Evolutionary conservation across 1,140 invertebrate genomes (phyloP).

Genomic region (Triops cancriformis): DNA sequence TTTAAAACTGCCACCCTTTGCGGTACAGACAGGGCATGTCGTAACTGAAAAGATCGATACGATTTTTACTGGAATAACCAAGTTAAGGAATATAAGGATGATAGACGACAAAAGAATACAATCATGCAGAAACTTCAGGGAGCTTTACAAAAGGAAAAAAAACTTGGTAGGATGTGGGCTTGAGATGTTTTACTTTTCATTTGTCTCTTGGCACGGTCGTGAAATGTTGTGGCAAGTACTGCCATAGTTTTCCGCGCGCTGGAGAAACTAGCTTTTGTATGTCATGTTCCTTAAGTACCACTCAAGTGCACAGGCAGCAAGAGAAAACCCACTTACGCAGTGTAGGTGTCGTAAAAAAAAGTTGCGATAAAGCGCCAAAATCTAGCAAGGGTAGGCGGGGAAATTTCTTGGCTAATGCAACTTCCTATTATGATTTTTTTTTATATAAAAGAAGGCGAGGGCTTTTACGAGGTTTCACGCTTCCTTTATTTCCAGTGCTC

Average conservation of each 20-base stretch:
- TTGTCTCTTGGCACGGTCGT: not conserved
- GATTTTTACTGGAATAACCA: too few relatives aligned
- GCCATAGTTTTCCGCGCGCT: not conserved
- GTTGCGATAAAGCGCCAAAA: not conserved
- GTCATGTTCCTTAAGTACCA: constrained; percentile 7
- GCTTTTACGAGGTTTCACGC: too few relatives aligned
- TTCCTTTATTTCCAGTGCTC: too few relatives aligned
- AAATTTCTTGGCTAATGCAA: too few relatives aligned
- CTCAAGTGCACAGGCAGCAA: not conserved
- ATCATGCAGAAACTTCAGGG: not conserved
- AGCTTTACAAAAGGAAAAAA: not conserved
- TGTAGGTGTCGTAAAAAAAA: not conserved
- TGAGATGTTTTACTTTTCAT: not conserved
- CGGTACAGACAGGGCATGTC: too few relatives aligned
- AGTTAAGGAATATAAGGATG: too few relatives aligned
- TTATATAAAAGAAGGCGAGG: too few relatives aligned
- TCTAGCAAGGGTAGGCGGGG: too few relatives aligned
- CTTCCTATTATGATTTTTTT: too few relatives aligned
- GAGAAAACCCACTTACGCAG: not conserved
- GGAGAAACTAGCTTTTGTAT: not conserved
- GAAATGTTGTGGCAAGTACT: not conserved
- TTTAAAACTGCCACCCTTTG: too few relatives aligned
- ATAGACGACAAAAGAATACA: not conserved
- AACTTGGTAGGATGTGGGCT: not conserved
- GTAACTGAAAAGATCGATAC: too few relatives aligned